Conservation (phyloP, 2,888 invertebrate species). For the Aspidapion aeneum region DNA sequence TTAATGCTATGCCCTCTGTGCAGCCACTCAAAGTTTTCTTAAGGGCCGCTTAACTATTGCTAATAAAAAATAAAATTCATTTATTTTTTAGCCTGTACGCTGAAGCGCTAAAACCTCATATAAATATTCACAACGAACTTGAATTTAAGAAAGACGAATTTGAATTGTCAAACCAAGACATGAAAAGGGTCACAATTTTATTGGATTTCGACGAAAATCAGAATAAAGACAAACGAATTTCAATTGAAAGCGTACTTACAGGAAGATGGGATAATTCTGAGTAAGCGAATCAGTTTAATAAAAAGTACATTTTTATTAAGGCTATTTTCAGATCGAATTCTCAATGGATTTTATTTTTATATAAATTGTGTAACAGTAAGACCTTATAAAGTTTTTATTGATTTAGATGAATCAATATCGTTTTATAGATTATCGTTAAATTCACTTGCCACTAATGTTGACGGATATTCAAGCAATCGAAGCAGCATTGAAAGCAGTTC, state of each 20-base stretch:
- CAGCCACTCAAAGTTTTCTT: no score
- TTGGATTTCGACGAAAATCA: conserved; percentile 40
- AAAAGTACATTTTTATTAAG: neutral
- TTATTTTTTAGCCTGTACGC: conserved; percentile 33
- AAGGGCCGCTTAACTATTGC: no score
- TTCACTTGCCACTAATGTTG: conserved; percentile 30
- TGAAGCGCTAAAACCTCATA: conserved; percentile 32
- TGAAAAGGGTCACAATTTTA: conserved; percentile 34
- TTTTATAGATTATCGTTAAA: conserved; percentile 32
- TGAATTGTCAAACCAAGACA: conserved; percentile 33
- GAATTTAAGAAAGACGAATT: conserved; percentile 34
- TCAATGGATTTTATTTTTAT: no score
- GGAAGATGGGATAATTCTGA: conserved; percentile 19
- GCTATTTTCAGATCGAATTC: neutral
- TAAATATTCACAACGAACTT: conserved; percentile 31
- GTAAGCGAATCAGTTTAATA: no score
- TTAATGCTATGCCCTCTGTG: no score
- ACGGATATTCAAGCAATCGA: conserved; percentile 22
- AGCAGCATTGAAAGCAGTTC: neutral
- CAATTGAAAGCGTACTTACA: conserved; percentile 31
- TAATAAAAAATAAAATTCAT: no score
- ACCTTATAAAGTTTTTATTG: no score
- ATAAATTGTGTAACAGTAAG: no score
- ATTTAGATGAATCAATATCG: no score
- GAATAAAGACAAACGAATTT: conserved; percentile 26